Evolutionary conservation across 2,113 vertebrate species (phyloP).

Genomic region (Pristiophorus japonicus): DNA sequence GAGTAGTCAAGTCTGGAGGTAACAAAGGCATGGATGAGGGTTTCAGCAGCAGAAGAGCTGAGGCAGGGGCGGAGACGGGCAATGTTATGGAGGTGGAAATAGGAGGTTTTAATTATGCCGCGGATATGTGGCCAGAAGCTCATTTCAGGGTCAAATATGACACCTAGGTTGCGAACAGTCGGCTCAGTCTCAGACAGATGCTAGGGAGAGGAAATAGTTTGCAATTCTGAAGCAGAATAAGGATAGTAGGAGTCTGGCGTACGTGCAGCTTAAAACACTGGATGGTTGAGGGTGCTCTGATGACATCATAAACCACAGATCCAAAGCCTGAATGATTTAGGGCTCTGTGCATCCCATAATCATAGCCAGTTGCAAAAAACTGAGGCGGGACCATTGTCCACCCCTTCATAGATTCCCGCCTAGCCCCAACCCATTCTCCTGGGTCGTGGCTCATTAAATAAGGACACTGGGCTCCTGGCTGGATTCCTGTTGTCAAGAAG

Average conservation of each 20-base stretch:
- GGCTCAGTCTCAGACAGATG: no score
- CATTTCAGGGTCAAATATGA: no score
- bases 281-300: background rate
- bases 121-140: no score
- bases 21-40: no score
- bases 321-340: background rate
- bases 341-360: background rate
- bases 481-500: background rate
- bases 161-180: no score
- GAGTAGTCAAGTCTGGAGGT: no score
- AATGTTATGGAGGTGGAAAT: no score
- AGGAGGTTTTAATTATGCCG: no score
- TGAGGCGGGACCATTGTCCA: background rate
- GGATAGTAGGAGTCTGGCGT: background rate
- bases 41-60: no score
- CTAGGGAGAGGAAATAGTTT: no score
- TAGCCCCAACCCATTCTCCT: background rate
- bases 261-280: background rate
- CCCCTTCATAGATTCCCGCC: no score
- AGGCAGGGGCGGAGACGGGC: no score
- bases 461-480: background rate
- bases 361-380: background rate
- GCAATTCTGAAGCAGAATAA: background rate
- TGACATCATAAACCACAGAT: background rate
- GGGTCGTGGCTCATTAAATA: background rate